Conservation (phyloP, 2,113 vertebrate species). For the Scophthalmus maximus region DNA sequence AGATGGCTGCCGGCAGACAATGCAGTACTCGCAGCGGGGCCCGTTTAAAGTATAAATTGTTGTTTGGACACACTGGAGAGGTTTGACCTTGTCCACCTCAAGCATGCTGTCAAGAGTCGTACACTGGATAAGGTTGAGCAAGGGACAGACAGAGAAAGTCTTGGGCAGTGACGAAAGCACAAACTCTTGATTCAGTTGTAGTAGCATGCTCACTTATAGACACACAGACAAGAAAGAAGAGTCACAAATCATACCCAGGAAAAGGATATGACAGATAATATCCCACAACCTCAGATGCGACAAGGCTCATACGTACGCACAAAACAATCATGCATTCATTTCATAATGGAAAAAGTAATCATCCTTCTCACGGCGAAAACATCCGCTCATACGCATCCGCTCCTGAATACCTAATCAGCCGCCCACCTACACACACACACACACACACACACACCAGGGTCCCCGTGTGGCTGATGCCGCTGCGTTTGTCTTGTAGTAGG, state of each 20-base stretch:
- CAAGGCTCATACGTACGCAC: constrained; percentile 9
- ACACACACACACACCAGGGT: constrained; percentile 22
- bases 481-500: constrained; percentile 68
- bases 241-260: constrained; percentile 26
- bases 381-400: constrained; percentile 39
- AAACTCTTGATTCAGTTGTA: constrained; percentile 11
- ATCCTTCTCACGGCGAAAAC: constrained; percentile 41
- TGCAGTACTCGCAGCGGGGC: constrained; percentile 34
- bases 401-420: constrained; percentile 64
- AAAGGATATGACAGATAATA: constrained; percentile 57
- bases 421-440: constrained; percentile 47
- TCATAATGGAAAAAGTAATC: constrained; percentile 54
- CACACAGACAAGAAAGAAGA: constrained; percentile 31
- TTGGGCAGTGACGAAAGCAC: constrained; percentile 38
- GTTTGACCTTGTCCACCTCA: constrained; percentile 73
- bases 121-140: constrained; percentile 54
- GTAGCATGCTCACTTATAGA: constrained; percentile 9
- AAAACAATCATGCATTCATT: constrained; percentile 55
- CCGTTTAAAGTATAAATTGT: constrained; percentile 67
- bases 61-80: constrained; percentile 66
- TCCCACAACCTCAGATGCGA: constrained; percentile 43
- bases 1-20: constrained; percentile 60
- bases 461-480: constrained; percentile 56
- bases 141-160: constrained; percentile 39
- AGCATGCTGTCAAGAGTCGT: constrained; percentile 65